Base-by-base conservation (phyloP, 2,113 vertebrate species). In the Rostratula benghalensis region DNA sequence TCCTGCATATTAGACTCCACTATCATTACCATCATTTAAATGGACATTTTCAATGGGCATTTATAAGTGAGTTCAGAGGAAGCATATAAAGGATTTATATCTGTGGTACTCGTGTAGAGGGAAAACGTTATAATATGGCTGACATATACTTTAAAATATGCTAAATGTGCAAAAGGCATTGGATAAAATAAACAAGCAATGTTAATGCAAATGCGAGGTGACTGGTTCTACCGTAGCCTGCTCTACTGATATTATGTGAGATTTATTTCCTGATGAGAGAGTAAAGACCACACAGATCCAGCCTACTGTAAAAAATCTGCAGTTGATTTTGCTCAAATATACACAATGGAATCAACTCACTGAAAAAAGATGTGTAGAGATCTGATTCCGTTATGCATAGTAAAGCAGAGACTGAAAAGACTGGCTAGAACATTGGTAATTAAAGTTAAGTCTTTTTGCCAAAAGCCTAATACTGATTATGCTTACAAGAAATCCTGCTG, bases 21-120 rank as follows among this genome's bases (percentile, higher is more conserved):
- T 97, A 87, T 98, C 93, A 98, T 98, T 98, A 97, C 54, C 97
- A 90, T 98, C 96, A 98, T 97, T 98, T 98, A 98, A 95, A 95
- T 39, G 96, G 96, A 95, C 93, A 94, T 97, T 98, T 97, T 98
- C 95, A 96, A 97, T 97, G 91, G 96, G 78, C 97, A 88, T 97
- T 97, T 90, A 57, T 81, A 96, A 96, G 97, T 97, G 96, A 97
- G 93, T 96, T 97, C 56, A 23, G 88, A 94, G 95, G 83, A 96
- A 93, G 92, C 64, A 30, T 93, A 97, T 96, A 97, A 93, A 98
- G 96, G 95, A 96, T 96, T 97, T 97, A 95, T 93, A 95, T 90
- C 86, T 69, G 37, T 78, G 76, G 82, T 92, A 88, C 83, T 95
- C 84, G 79, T 96, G 95, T 95, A 91, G 80, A 83, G 76, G 64